phyloP scores from a whole-genome alignment of 2,797 vertebrate genomes.

The Tolypeutes matacus region DNA sequence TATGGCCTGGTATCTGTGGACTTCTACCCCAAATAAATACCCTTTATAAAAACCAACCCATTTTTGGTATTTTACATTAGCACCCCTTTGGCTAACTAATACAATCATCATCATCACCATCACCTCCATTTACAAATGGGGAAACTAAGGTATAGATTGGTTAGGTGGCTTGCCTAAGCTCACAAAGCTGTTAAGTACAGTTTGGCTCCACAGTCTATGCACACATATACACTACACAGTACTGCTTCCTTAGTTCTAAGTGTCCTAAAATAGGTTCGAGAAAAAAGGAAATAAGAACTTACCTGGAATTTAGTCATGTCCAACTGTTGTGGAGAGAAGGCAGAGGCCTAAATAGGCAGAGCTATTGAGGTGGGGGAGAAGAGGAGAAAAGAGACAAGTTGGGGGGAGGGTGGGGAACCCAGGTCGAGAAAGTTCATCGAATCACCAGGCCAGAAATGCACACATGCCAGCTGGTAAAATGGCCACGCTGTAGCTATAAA shows the following conservation, averaged over 20 bases:
- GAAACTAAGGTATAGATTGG: neutral
- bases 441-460: slow-evolving; percentile 62
- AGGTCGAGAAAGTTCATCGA: slow-evolving; percentile 49
- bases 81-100: too few species aligned
- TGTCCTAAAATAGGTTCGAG: neutral
- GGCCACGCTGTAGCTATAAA: slow-evolving; percentile 7
- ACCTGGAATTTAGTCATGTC: neutral
- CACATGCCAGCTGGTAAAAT: slow-evolving; percentile 63
- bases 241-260: neutral
- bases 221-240: neutral
- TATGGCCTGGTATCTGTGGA: too few species aligned
- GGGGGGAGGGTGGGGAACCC: slow-evolving; percentile 29
- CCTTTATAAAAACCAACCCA: too few species aligned
- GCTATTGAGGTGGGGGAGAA: slow-evolving; percentile 37
- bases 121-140: neutral
- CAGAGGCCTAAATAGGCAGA: slow-evolving; percentile 46
- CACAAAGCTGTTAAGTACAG: neutral
- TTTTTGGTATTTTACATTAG: too few species aligned
- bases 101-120: neutral
- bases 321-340: neutral
- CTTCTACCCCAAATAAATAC: too few species aligned
- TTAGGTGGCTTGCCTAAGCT: neutral
- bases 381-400: slow-evolving; percentile 63
- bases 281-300: neutral
- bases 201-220: neutral